Base-by-base conservation (phyloP, 2,797 vertebrate genomes). In the Helarctos malayanus region DNA sequence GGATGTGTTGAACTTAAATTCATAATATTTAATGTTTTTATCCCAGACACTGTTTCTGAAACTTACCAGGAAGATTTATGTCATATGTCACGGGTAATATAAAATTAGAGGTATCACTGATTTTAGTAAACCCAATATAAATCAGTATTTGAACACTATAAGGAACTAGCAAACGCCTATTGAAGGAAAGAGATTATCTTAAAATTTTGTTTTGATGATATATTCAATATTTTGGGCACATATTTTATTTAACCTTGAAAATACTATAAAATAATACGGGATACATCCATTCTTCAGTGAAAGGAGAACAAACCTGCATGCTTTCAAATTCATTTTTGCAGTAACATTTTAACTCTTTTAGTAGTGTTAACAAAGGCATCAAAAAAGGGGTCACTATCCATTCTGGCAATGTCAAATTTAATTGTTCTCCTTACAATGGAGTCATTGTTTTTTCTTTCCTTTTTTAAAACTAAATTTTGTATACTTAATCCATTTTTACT, bases 321-420 rank as follows among this genome's bases (percentile, higher is more conserved):
- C 12, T 93, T 91, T 93, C 32, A 80, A 84, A 27, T 73, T 65
- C 76, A 49, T 71, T 25, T 89, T 86, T 61, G 7, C 13, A 45
- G 52, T 71, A 45, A 84, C 82, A 56, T 35, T 63, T 89, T 82
- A 86, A 84, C 15, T 75, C 15, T 12, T 61, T 56, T 56, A 29
- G 2, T 45, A 54, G 1, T 73, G 38, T 57, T 78, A 35, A 75
- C 32, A 90, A 93, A 68, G 16, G n/a, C 5, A 59, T 29, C 41
- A 73, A 76, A 25, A 80, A 65, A 75, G 14, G 63, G 1, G n/a
- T 91, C 54, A 38, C 1, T 38, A 7, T 65, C 35, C 82, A 41
- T 12, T 75, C 27, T 68, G 68, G n/a, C n/a, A 87, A 83, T 87
- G 13, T 57, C 79, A 88, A 56, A 84, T 92, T 89, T 41, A 65